phyloP scores from a whole-genome alignment of 1,140 invertebrate species.

The Leptinotarsa lineolata region DNA sequence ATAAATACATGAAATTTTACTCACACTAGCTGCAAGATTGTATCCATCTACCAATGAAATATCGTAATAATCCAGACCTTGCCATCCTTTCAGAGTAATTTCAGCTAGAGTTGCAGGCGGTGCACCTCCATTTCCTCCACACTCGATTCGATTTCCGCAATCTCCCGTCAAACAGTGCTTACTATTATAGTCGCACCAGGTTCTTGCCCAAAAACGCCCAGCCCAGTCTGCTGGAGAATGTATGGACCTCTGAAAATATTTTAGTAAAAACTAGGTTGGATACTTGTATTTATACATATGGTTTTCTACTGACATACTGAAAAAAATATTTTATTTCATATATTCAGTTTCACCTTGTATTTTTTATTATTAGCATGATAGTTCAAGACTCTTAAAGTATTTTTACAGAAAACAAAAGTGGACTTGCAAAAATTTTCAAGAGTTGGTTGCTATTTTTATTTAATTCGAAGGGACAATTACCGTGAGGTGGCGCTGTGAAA shows the following conservation, averaged over 20 bases:
- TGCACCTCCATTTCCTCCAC: constrained; percentile 56
- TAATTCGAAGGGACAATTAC: too few relatives aligned
- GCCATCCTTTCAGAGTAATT: constrained; percentile 54
- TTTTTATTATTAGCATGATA: too few relatives aligned
- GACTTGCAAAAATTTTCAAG: too few relatives aligned
- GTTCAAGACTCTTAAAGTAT: too few relatives aligned
- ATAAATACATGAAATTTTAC: constrained; percentile 3
- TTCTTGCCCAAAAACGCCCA: constrained; percentile 55
- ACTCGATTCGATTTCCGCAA: constrained; percentile 56
- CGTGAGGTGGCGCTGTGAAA: too few relatives aligned
- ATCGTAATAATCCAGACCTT: constrained; percentile 57
- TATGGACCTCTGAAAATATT: constrained; percentile 31
- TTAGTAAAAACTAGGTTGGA: too few relatives aligned
- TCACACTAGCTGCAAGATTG: constrained; percentile 51
- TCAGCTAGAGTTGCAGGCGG: constrained; percentile 58
- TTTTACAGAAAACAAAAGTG: too few relatives aligned
- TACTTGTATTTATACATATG: too few relatives aligned
- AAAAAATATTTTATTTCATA: too few relatives aligned
- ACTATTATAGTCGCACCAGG: constrained; percentile 48
- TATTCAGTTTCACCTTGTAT: too few relatives aligned
- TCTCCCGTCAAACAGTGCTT: constrained; percentile 54
- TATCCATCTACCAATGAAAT: constrained; percentile 59
- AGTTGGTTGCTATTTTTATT: too few relatives aligned
- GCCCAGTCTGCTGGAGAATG: constrained; percentile 48
- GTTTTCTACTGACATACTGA: too few relatives aligned